Conservation (phyloP, 2,113 vertebrate genomes). For the Leucoraja erinaceus region DNA sequence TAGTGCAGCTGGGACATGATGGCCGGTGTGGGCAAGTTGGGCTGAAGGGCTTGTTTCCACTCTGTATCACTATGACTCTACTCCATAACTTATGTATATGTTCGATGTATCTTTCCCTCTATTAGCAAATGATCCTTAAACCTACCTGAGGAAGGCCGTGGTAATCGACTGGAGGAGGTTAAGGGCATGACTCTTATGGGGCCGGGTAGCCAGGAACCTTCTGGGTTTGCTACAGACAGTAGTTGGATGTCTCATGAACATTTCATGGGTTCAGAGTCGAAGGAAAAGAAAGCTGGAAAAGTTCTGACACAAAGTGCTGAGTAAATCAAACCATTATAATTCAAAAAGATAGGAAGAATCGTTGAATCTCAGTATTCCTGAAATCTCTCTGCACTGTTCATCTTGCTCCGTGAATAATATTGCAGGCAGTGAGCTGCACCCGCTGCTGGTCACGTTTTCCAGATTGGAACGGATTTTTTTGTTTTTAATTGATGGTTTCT, state of each 20-base stretch:
- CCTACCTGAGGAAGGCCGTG: background rate
- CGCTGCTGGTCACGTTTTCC: background rate
- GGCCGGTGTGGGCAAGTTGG: no score
- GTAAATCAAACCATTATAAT: background rate
- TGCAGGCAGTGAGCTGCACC: background rate
- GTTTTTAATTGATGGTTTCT: conserved; percentile 4
- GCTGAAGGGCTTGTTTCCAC: no score
- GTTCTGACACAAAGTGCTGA: background rate
- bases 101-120: background rate
- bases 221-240: background rate
- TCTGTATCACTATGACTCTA: no score
- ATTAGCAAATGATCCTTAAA: background rate
- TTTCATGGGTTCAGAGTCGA: background rate
- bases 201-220: background rate
- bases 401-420: background rate
- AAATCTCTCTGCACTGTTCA: background rate
- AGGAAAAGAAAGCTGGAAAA: background rate
- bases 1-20: no score
- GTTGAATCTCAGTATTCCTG: background rate
- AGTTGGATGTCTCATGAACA: background rate
- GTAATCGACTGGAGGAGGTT: background rate
- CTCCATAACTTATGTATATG: background rate
- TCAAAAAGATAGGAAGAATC: background rate
- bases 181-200: background rate
- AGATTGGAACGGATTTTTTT: background rate